Evolutionary conservation across 2,888 invertebrate genomes (phyloP).

Genomic region (Sussaba pulchella): DNA sequence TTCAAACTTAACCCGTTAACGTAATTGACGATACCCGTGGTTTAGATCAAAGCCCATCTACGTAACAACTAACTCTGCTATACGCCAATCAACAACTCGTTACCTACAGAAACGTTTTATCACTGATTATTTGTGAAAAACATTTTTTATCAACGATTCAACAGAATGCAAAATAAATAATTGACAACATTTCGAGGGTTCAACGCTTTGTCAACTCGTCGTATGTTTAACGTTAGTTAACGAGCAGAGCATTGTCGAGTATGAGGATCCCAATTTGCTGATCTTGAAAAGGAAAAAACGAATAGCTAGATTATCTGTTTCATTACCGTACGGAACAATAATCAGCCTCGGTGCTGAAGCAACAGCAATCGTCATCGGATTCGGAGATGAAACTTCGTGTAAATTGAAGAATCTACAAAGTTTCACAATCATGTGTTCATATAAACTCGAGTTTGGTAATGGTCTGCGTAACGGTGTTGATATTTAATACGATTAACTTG

Average conservation of each 20-base stretch:
- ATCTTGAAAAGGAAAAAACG: no score
- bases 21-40: neutral
- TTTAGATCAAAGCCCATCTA: conserved; percentile 6
- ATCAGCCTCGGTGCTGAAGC: neutral
- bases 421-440: conserved; percentile 45
- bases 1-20: neutral
- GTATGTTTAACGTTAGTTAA: no score
- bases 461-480: conserved; percentile 52
- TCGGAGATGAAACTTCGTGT: neutral
- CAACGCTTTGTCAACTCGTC: no score
- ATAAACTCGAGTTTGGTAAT: conserved; percentile 47
- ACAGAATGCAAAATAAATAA: no score
- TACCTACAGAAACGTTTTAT: no score
- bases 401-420: conserved; percentile 30
- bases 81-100: neutral
- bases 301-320: no score
- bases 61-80: neutral
- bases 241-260: no score
- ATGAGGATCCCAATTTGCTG: no score
- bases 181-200: no score
- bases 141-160: no score
- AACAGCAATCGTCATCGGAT: neutral
- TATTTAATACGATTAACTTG: conserved; percentile 53
- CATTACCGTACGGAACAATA: neutral
- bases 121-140: no score